Percentiles rank a stretch among this genome's conserved stretches.
phyloP scores from a whole-genome alignment of 1,140 invertebrate genomes.

The Oscheius sp. region DNA sequence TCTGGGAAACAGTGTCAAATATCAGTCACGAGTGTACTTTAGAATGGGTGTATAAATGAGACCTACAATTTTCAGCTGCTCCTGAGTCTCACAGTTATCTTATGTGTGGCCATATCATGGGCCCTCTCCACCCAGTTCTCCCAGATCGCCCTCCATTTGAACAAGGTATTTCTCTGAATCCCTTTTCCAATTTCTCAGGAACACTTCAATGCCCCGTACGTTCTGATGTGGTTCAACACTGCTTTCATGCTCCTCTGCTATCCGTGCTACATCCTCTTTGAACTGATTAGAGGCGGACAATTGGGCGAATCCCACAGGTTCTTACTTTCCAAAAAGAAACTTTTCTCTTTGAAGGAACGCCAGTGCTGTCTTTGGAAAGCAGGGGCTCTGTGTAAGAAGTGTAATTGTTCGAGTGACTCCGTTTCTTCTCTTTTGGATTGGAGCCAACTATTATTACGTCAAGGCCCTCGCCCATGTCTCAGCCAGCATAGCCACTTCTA shows the following conservation, averaged over 20 bases:
- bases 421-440: constrained; percentile 54
- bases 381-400: constrained; percentile 27
- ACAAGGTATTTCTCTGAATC: constrained; percentile 10
- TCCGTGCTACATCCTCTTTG: constrained; percentile 46
- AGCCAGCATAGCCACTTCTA: constrained; percentile 49
- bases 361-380: constrained; percentile 18
- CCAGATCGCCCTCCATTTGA: constrained; percentile 51
- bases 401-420: constrained; percentile 43
- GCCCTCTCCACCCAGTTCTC: constrained; percentile 53
- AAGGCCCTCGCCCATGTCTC: constrained; percentile 48
- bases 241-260: constrained; percentile 55
- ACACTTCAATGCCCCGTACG: constrained; percentile 56
- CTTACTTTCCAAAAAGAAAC: not conserved
- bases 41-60: no score
- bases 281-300: constrained; percentile 18
- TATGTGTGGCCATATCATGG: constrained; percentile 49
- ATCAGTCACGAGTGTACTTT: no score
- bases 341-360: constrained; percentile 8
- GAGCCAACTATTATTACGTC: constrained; percentile 53
- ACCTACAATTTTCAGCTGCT: constrained; percentile 36
- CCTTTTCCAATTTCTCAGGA: constrained; percentile 1
- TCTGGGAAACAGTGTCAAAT: no score
- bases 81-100: constrained; percentile 16
- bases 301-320: constrained; percentile 19
- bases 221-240: constrained; percentile 58